Evolutionary conservation across 2,797 vertebrate genomes (phyloP).

Genomic region (Syngnathus rostellatus): DNA sequence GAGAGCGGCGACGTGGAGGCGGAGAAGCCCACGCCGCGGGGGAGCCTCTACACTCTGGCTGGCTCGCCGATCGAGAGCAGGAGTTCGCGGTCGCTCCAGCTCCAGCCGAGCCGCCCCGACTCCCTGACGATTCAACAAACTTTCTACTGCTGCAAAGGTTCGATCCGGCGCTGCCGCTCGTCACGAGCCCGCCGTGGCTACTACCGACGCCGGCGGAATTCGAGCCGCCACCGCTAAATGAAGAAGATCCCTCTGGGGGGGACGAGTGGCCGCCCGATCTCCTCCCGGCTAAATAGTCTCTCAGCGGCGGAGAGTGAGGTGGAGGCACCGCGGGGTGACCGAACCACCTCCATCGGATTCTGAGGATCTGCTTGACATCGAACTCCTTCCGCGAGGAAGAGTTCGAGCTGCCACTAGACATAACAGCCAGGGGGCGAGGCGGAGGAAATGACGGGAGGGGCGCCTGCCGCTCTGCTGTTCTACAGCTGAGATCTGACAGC

Average conservation of each 20-base stretch:
- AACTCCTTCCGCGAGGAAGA: slow-evolving; percentile 89
- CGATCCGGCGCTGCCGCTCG: slow-evolving; percentile 57
- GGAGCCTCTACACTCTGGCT: slow-evolving; percentile 82
- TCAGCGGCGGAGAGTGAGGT: slow-evolving; percentile 74
- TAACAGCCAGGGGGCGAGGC: slow-evolving; percentile 60
- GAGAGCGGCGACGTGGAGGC: slow-evolving; percentile 67
- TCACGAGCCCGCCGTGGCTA: slow-evolving; percentile 42
- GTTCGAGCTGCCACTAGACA: slow-evolving; percentile 79
- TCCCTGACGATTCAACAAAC: slow-evolving; percentile 77
- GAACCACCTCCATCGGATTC: slow-evolving; percentile 97
- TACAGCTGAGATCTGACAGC: slow-evolving; percentile 19
- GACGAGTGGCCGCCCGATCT: slow-evolving; percentile 52
- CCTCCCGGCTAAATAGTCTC: slow-evolving; percentile 77
- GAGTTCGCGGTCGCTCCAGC: slow-evolving; percentile 51
- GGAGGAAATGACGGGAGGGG: slow-evolving; percentile 56
- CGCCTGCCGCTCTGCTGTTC: slow-evolving; percentile 41
- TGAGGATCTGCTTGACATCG: slow-evolving; percentile 97
- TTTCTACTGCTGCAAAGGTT: slow-evolving; percentile 71
- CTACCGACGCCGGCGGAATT: slow-evolving; percentile 25
- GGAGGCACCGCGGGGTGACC: slow-evolving; percentile 84
- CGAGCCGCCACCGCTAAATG: slow-evolving; percentile 46
- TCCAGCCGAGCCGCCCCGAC: slow-evolving; percentile 67
- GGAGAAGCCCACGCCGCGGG: slow-evolving; percentile 78
- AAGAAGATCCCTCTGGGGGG: slow-evolving; percentile 53
- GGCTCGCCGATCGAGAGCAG: slow-evolving; percentile 77